Conservation (phyloP, 2,888 invertebrate genomes). For the Polyploca ridens region DNA sequence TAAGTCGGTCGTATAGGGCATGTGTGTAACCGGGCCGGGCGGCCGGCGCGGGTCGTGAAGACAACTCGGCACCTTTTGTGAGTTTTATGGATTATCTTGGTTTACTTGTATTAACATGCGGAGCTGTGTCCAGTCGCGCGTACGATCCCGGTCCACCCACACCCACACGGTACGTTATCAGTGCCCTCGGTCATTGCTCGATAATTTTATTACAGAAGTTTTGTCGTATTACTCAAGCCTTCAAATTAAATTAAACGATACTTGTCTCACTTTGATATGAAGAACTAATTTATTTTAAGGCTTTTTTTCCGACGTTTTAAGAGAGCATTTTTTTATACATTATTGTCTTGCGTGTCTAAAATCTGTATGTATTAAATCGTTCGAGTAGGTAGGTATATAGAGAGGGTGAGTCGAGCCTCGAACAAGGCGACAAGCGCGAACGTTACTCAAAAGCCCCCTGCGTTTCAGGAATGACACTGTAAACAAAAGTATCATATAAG, state of each 20-base stretch:
- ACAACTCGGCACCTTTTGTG: constrained; percentile 81
- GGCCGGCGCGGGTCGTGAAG: constrained; percentile 53
- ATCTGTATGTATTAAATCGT: background rate
- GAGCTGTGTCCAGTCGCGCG: constrained; percentile 73
- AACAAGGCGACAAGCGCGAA: constrained; percentile 18
- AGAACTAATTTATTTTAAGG: constrained; percentile 50
- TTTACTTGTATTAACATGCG: constrained; percentile 78
- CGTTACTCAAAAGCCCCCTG: constrained; percentile 51
- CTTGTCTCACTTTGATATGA: constrained; percentile 71
- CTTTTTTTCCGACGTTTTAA: constrained; percentile 18
- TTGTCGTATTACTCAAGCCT: constrained; percentile 80
- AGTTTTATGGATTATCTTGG: constrained; percentile 80
- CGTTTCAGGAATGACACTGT: constrained; percentile 80
- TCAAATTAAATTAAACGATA: constrained; percentile 82
- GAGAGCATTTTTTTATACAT: background rate
- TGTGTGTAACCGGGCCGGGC: constrained; percentile 48
- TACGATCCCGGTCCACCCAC: constrained; percentile 53
- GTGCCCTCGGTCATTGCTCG: constrained; percentile 72
- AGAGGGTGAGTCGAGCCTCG: background rate
- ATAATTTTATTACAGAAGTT: constrained; percentile 83
- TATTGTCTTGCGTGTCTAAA: background rate
- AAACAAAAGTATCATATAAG: constrained; percentile 85
- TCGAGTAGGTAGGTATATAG: background rate
- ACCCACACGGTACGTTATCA: constrained; percentile 67
- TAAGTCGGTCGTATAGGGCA: constrained; percentile 34